These are phyloP conservation scores for Auanema sp. DNA, from an alignment of 2,888 invertebrate species.

Conservation along the genomic window DNA sequence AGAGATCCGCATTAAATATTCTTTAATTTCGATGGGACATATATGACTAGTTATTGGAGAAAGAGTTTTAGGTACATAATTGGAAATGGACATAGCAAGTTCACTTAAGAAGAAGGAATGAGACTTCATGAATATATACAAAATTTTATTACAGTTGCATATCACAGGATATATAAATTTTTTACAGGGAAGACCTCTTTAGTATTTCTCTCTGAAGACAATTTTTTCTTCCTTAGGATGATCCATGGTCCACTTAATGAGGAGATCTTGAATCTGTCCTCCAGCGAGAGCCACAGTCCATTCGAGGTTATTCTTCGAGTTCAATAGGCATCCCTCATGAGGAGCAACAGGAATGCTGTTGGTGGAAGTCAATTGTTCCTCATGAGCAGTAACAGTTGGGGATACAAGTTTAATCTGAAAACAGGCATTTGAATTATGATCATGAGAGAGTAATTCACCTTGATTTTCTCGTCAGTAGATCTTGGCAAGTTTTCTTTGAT, in stretches of 20 bases:
- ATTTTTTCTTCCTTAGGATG: slow-evolving; percentile 42
- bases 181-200: background rate
- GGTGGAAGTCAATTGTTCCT: slow-evolving; percentile 13
- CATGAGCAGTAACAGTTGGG: slow-evolving; percentile 21
- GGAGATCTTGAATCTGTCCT: slow-evolving; percentile 19
- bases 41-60: no score
- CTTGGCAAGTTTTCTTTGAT: slow-evolving; percentile 53
- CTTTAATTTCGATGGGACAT: no score
- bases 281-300: slow-evolving; percentile 42
- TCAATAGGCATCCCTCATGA: slow-evolving; percentile 27
- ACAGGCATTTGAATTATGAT: background rate
- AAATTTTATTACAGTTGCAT: no score
- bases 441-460: slow-evolving; percentile 24
- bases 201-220: slow-evolving; percentile 33
- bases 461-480: slow-evolving; percentile 55
- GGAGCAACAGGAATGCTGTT: slow-evolving; percentile 19
- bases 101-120: no score
- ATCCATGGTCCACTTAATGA: slow-evolving; percentile 41
- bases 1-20: no score
- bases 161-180: no score
- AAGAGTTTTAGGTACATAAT: no score
- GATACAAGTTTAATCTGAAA: slow-evolving; percentile 23
- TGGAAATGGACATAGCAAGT: no score
- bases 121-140: no score
- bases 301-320: slow-evolving; percentile 40